Conservation (phyloP, 2,797 vertebrate species). For the Cyclura pinguis region DNA sequence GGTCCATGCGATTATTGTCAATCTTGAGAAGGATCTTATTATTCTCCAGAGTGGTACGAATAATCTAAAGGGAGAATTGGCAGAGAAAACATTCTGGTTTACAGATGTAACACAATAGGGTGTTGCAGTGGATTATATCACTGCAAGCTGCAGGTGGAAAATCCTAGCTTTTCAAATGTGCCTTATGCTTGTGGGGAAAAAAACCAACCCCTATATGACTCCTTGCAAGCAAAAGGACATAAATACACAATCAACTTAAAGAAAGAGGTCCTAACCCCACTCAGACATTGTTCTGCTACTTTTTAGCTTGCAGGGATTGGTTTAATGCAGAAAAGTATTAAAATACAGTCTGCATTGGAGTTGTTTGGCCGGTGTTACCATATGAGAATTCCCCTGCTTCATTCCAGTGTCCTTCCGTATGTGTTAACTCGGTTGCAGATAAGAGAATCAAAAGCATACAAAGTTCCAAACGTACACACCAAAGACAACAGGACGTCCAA, state of each 20-base stretch:
- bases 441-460: not conserved
- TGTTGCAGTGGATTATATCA: not conserved
- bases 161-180: not conserved
- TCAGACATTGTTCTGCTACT: not conserved
- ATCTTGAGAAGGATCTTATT: constrained; percentile 86
- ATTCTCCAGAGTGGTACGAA: constrained; percentile 83
- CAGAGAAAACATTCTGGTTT: not conserved
- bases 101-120: not conserved
- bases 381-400: not conserved
- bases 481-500: not conserved
- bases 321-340: not conserved
- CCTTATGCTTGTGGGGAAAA: too few relatives aligned
- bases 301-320: not conserved
- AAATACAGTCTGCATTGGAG: not conserved
- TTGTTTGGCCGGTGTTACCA: not conserved
- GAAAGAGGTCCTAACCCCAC: not conserved
- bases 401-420: not conserved
- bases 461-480: not conserved
- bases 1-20: constrained; percentile 86
- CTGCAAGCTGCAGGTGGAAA: not conserved
- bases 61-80: constrained; percentile 77
- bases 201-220: not conserved
- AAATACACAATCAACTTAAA: not conserved
- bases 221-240: not conserved
- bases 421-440: not conserved